Evolutionary conservation across 2,888 invertebrate genomes (phyloP).

Genomic region (Drosophila barbarae): DNA sequence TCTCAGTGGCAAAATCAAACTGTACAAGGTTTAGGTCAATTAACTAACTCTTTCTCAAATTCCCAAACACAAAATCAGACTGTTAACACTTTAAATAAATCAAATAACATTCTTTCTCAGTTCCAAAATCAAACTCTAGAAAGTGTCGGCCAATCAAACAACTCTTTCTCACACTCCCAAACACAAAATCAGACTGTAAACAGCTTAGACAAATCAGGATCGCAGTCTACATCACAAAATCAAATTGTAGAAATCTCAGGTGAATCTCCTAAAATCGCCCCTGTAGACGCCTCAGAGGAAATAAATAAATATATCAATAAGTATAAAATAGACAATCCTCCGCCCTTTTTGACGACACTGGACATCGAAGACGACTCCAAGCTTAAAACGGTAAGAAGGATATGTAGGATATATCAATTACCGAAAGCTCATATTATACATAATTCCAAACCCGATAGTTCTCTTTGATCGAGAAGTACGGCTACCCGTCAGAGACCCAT

Average conservation of each 20-base stretch:
- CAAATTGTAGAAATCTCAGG: background rate
- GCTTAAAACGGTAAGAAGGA: slow-evolving; percentile 10
- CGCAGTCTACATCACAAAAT: background rate
- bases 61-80: no score
- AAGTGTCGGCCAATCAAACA: no score
- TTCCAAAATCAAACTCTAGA: background rate
- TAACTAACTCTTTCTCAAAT: no score
- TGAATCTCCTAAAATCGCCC: background rate
- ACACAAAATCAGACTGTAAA: background rate
- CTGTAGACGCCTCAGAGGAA: background rate
- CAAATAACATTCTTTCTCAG: background rate
- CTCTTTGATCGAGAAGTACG: slow-evolving; percentile 33
- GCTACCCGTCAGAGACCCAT: slow-evolving; percentile 44
- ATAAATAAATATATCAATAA: background rate
- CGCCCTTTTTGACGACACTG: background rate
- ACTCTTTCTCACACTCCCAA: background rate
- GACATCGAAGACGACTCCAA: slow-evolving; percentile 12
- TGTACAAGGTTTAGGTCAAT: no score
- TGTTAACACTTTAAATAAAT: no score
- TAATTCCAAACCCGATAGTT: slow-evolving; percentile 15
- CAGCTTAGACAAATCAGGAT: background rate
- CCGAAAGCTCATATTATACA: no score
- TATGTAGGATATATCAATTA: no score
- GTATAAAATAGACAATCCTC: background rate
- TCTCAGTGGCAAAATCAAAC: background rate